A percentile compares a stretch with the other conserved stretches of the same genome.
phyloP scores from a whole-genome alignment of 1,140 invertebrate species.

The Cyrtorhinus lividipennis region DNA sequence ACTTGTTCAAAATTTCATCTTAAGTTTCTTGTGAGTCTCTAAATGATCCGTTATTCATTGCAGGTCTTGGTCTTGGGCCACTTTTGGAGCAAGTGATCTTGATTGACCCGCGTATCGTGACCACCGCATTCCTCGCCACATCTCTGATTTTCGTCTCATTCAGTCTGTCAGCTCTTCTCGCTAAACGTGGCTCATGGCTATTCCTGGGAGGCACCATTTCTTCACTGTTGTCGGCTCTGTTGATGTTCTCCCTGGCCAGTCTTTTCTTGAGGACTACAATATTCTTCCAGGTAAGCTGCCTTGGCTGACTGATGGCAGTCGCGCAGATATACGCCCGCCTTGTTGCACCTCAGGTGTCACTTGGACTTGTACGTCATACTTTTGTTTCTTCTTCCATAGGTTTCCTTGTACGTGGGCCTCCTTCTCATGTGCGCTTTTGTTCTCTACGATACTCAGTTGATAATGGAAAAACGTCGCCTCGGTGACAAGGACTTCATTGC shows the following conservation, averaged over 20 bases:
- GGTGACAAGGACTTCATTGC: conserved; percentile 86
- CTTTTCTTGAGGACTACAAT: conserved; percentile 71
- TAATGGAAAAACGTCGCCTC: conserved; percentile 77
- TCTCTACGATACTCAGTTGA: conserved; percentile 89
- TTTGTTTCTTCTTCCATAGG: background rate
- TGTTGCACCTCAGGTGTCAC: conserved; percentile 46
- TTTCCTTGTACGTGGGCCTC: conserved; percentile 56
- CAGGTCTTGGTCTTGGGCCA: conserved; percentile 67
- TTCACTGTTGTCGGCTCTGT: conserved; percentile 61
- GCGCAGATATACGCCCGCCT: background rate
- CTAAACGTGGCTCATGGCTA: conserved; percentile 69
- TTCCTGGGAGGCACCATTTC: conserved; percentile 69
- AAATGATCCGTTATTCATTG: conserved; percentile 25
- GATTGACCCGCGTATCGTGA: conserved; percentile 70
- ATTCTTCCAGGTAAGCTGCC: conserved; percentile 58
- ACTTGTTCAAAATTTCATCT: conserved; percentile 4
- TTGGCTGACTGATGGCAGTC: too few relatives aligned
- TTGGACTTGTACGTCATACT: conserved; percentile 30
- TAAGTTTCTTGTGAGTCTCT: background rate
- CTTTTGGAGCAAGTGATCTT: conserved; percentile 57
- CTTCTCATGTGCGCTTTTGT: conserved; percentile 86
- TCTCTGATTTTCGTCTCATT: conserved; percentile 82
- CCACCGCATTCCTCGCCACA: conserved; percentile 76
- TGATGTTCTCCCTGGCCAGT: conserved; percentile 64
- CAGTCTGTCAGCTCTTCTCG: conserved; percentile 68